Percentiles rank a stretch among this genome's conserved stretches.
These are phyloP conservation scores for Leptodactylus fallax DNA, from an alignment of 2,797 vertebrate genomes.

Conservation along the genomic window DNA sequence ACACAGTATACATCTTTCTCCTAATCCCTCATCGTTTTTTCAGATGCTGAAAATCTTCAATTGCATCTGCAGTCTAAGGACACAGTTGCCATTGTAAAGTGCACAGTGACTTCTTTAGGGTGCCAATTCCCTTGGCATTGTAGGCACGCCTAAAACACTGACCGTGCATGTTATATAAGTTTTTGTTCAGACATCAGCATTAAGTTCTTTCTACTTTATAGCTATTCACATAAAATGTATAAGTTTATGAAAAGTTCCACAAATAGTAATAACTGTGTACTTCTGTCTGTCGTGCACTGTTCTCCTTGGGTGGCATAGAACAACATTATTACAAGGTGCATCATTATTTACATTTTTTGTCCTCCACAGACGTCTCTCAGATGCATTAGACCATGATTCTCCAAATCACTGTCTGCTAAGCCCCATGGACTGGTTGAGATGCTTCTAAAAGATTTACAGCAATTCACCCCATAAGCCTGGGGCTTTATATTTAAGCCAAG, in stretches of 20 bases:
- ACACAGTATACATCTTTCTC: too few species aligned
- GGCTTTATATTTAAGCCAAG: conserved; percentile 80
- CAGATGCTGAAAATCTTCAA: too few species aligned
- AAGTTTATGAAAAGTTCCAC: neutral
- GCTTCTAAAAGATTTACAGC: conserved; percentile 85
- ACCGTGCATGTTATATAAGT: neutral
- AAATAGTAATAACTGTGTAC: neutral
- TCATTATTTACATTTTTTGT: conserved; percentile 80
- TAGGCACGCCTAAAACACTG: too few species aligned
- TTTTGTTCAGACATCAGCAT: neutral
- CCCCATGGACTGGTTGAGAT: conserved; percentile 88
- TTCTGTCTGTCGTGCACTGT: neutral
- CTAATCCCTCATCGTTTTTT: too few species aligned
- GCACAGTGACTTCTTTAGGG: too few species aligned
- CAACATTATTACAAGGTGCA: conserved; percentile 78
- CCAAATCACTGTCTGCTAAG: conserved; percentile 85
- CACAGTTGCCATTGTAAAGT: too few species aligned
- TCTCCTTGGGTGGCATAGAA: conserved; percentile 70
- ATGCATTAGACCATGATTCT: conserved; percentile 78
- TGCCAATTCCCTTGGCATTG: too few species aligned
- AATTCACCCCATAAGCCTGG: conserved; percentile 81
- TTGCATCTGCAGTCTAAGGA: too few species aligned
- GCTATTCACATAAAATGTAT: neutral
- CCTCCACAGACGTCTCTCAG: conserved; percentile 75
- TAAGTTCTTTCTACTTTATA: too few species aligned